Percentiles rank a stretch among this genome's conserved stretches.
Conservation (phyloP, 2,888 invertebrate genomes). For the Muscina levida region DNA sequence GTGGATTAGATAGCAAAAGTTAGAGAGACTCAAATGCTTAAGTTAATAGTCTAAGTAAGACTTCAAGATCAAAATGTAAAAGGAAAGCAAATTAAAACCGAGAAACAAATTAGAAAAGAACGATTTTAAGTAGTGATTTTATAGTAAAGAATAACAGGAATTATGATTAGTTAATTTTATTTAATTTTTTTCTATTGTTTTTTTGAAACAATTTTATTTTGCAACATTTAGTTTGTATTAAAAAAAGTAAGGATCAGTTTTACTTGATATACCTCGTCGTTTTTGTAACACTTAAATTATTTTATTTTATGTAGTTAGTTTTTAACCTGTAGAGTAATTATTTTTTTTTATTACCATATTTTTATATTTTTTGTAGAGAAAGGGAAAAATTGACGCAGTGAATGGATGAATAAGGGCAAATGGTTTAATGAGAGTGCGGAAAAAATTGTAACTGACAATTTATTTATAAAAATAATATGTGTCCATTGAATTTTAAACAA, state of each 20-base stretch:
- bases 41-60: too few relatives aligned
- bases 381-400: too few relatives aligned
- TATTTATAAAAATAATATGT: too few relatives aligned
- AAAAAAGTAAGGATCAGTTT: conserved; percentile 25
- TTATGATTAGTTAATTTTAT: neutral
- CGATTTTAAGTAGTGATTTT: conserved; percentile 20
- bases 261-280: conserved; percentile 54
- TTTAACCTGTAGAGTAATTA: too few relatives aligned
- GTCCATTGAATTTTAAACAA: too few relatives aligned
- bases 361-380: too few relatives aligned
- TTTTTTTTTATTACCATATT: too few relatives aligned
- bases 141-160: neutral
- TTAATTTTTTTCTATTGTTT: conserved; percentile 1
- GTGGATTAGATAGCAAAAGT: conserved; percentile 75
- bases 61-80: neutral
- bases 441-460: too few relatives aligned
- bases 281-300: conserved; percentile 19
- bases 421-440: too few relatives aligned
- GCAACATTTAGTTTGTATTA: conserved; percentile 32
- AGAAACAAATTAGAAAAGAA: conserved; percentile 17
- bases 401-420: too few relatives aligned
- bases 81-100: neutral
- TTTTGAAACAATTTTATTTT: conserved; percentile 12
- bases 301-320: neutral
- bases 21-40: too few relatives aligned